phyloP scores from a whole-genome alignment of 1,140 invertebrate genomes.

The Zophobas morio region DNA sequence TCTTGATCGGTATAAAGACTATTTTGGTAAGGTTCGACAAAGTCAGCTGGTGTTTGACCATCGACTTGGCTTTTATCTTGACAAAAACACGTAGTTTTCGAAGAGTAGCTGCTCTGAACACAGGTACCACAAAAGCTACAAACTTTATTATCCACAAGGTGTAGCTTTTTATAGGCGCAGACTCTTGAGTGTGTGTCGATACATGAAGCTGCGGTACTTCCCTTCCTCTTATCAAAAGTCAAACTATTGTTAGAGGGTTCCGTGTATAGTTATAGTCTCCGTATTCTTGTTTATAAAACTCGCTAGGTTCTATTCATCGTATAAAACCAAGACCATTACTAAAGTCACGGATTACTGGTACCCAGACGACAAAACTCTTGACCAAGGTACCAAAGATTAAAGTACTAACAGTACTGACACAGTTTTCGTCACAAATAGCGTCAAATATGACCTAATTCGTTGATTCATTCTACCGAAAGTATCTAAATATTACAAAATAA shows the following conservation, averaged over 20 bases:
- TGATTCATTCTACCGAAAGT: no score
- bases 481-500: no score
- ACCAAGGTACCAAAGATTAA: no score
- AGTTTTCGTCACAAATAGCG: no score
- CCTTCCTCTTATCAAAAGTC: not conserved
- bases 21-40: conserved; percentile 3
- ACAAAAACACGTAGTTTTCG: conserved; percentile 21
- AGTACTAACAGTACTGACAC: no score
- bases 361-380: not conserved
- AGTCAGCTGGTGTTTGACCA: not conserved
- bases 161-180: conserved; percentile 22
- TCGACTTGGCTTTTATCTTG: not conserved
- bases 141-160: not conserved
- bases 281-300: conserved; percentile 2
- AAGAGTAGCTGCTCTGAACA: conserved; percentile 2
- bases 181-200: not conserved
- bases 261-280: not conserved
- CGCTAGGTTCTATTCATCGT: conserved; percentile 20
- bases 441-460: no score
- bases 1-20: not conserved
- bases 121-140: not conserved
- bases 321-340: conserved; percentile 20
- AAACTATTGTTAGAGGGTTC: conserved; percentile 12
- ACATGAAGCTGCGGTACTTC: conserved; percentile 5
- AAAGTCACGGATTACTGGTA: conserved; percentile 33